A percentile compares a stretch with the other conserved stretches of the same genome.
Evolutionary conservation across 2,888 invertebrate genomes (phyloP).

Genomic region (Scaptomyza reducta): DNA sequence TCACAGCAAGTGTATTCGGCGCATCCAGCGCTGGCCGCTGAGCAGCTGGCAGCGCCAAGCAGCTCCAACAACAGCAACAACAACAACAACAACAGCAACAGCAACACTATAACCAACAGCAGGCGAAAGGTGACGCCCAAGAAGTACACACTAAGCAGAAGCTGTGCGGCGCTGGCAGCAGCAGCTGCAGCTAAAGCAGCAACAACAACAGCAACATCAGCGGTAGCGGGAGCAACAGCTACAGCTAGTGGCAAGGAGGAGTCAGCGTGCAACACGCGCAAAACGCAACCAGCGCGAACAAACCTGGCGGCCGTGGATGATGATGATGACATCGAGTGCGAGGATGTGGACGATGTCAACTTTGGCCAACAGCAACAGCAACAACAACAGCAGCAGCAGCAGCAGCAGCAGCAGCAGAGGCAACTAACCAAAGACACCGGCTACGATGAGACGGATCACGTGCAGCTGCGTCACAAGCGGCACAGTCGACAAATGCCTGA

Average conservation of each 20-base stretch:
- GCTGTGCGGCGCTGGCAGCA: conserved; percentile 54
- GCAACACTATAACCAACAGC: conserved; percentile 15
- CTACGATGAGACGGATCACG: conserved; percentile 78
- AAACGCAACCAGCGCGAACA: conserved; percentile 64
- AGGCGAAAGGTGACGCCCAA: conserved; percentile 73
- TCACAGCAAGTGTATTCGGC: conserved; percentile 81
- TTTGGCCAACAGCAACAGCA: conserved; percentile 52
- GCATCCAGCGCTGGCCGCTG: conserved; percentile 82
- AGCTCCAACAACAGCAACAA: conserved; percentile 40
- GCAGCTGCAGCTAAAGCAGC: conserved; percentile 22
- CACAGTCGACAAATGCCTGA: conserved; percentile 60
- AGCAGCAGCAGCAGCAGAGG: conserved; percentile 25
- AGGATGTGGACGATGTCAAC: conserved; percentile 66
- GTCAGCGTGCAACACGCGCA: conserved; percentile 36
- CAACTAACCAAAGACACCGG: conserved; percentile 59
- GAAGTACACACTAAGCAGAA: conserved; percentile 63
- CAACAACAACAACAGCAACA: conserved; percentile 33
- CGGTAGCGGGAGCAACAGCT: conserved; percentile 24
- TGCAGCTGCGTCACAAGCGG: conserved; percentile 79
- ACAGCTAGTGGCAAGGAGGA: conserved; percentile 11
- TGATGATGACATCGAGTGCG: conserved; percentile 68
- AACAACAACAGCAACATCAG: conserved; percentile 11
- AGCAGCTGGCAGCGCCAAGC: conserved; percentile 73
- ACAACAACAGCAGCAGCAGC: conserved; percentile 17
- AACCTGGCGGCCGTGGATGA: conserved; percentile 70